Percentiles rank a stretch among this genome's conserved stretches.
phyloP scores from a whole-genome alignment of 2,797 vertebrate species.

The Heliangelus exortis region DNA sequence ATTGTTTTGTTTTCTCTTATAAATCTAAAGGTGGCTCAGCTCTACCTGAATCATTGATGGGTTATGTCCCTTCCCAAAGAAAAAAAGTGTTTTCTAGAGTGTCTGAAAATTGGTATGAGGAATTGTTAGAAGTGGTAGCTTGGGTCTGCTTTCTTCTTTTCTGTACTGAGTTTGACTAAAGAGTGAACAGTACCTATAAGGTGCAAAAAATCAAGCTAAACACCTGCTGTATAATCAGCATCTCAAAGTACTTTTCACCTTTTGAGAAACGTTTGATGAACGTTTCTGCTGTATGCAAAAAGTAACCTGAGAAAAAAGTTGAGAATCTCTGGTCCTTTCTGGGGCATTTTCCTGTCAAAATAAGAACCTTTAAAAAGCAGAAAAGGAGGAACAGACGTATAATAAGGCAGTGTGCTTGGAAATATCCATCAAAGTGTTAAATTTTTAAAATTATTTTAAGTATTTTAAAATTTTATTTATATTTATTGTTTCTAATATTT shows the following conservation, averaged over 20 bases:
- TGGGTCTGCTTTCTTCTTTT: background rate
- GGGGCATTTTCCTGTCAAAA: background rate
- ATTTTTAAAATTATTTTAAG: background rate
- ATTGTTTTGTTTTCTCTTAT: constrained; percentile 27
- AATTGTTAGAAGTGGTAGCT: background rate
- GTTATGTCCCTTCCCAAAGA: background rate
- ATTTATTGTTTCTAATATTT: background rate
- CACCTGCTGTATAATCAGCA: background rate
- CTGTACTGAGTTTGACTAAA: background rate
- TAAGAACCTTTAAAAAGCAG: background rate
- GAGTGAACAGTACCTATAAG: background rate
- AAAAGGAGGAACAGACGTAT: background rate
- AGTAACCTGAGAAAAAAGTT: background rate
- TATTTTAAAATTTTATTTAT: background rate
- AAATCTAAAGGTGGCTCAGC: constrained; percentile 31
- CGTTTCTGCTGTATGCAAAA: background rate
- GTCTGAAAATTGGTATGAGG: background rate
- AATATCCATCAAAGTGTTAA: background rate
- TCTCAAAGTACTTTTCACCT: background rate
- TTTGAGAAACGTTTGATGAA: background rate
- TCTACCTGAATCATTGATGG: constrained; percentile 20
- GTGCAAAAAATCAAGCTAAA: background rate
- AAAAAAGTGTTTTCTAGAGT: background rate
- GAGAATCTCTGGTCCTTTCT: background rate
- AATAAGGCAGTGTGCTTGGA: background rate